Evolutionary conservation across 2,888 invertebrate genomes (phyloP), one percentile per base, ranked within the genome.

Genomic region (Chymomyza fuscimana): DNA sequence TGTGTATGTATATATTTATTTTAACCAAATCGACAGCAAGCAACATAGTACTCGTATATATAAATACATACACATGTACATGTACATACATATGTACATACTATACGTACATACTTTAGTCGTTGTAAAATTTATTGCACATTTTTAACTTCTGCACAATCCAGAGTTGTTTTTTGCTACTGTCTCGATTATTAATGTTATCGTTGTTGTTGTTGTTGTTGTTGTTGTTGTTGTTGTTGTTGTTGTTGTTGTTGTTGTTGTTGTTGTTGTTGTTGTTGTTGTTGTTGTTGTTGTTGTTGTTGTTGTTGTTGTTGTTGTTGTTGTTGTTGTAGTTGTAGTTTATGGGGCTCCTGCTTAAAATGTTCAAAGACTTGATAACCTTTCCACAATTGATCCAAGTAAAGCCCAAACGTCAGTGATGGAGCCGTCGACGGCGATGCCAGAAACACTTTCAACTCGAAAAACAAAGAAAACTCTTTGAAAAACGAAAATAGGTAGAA

Each of bases 141-240:
- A 78, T 82, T 81, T 87, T 85, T 78, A 86, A 87, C 76, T 82
- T 80, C 70, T 72, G 70, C 75, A 59, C 82, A 76, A 85, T 82
- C 78, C 87, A 80, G 78, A 85, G 81, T 81, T 69, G 70, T 79
- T 76, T 71, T 66, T 29, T 9, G 29, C 40, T 29, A 64, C 54
- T 64, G 64, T 64, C 72, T 56, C 22, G 19, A 22, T 58, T 58
- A 22, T 58, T 58, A 25, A 22, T 58, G 25, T 58, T 58, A 22
- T 58, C 22, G 58, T 5, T 25, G 58, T 58, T 29, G 29, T 25
- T 58, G 29, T 58, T 25, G 5, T 15, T 58, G 58, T 58, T n/a
- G n/a, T n/a, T n/a, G 29, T 58, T 25, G 5, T 15, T 58, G 25
- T 58, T 58, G 9, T 58, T 7, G 58, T 5, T 25, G 58, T 58